Evolutionary conservation across 2,113 vertebrate species (phyloP).

Genomic region (Larimichthys crocea): DNA sequence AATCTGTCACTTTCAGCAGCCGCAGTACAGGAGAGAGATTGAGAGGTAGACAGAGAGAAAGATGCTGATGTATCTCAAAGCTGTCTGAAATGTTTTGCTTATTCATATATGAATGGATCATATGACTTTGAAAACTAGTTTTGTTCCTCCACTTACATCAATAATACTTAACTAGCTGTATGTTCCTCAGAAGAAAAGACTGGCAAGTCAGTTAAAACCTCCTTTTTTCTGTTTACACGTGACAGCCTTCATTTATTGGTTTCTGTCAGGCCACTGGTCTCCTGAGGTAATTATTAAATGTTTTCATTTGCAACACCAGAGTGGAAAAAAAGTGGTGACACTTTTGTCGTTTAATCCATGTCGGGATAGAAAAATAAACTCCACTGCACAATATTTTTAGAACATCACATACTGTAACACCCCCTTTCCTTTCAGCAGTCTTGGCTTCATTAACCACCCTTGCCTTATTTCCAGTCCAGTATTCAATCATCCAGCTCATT

Average conservation of each 20-base stretch:
- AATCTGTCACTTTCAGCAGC: slow-evolving; percentile 50
- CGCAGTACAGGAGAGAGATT: slow-evolving; percentile 5
- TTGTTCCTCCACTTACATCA: slow-evolving; percentile 12
- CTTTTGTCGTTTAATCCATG: slow-evolving; percentile 20
- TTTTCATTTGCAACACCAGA: slow-evolving; percentile 25
- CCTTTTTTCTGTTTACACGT: slow-evolving; percentile 22
- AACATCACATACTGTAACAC: slow-evolving; percentile 15
- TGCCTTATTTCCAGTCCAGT: slow-evolving; percentile 56
- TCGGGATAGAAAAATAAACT: slow-evolving; percentile 11
- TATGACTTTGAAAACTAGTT: slow-evolving; percentile 23
- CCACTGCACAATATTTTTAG: slow-evolving; percentile 57
- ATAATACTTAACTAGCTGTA: slow-evolving; percentile 11
- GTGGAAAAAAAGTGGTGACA: slow-evolving; percentile 11
- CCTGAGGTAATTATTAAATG: slow-evolving; percentile 34
- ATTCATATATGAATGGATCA: background rate
- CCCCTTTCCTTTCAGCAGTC: slow-evolving; percentile 9
- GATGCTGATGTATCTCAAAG: slow-evolving; percentile 36
- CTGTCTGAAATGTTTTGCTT: slow-evolving; percentile 12
- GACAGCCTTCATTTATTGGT: slow-evolving; percentile 49
- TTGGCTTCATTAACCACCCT: slow-evolving; percentile 57
- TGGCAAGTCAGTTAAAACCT: slow-evolving; percentile 24
- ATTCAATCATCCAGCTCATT: slow-evolving; percentile 71
- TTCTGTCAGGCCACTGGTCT: slow-evolving; percentile 37
- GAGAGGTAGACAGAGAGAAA: slow-evolving; percentile 10
- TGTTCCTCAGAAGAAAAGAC: slow-evolving; percentile 15